Base-by-base conservation (phyloP, 2,797 vertebrate genomes). In the Catostomus latipinnis region DNA sequence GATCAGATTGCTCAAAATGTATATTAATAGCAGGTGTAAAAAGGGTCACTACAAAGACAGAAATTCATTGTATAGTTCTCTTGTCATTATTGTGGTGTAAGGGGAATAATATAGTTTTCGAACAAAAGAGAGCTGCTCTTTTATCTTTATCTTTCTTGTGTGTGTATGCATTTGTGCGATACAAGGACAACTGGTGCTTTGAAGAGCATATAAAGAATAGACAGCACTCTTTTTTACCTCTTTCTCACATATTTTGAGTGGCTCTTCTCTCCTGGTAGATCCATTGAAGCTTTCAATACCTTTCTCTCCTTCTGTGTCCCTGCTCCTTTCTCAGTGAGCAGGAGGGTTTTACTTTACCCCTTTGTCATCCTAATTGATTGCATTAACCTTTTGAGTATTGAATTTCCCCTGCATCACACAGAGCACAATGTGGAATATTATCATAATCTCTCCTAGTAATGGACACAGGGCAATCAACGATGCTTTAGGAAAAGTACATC, bases 311-410 rank as follows among this genome's bases (percentile, higher is more conserved):
- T 90, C 90, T 89, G 90, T 88, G 87, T 89, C 90, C 85, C 89
- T 92, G 90, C 90, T 93, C 91, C 91, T 93, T 96, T 96, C 96
- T 96, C 95, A 96, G 95, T 94, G 90, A 96, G 96, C 96, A 96
- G 93, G 94, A 96, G 96, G 96, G 96, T 96, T 97, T 98, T 96
- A 96, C 96, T 98, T 97, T 95, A 97, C 96, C 97, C 97, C 96
- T 97, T 97, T 97, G 97, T 98, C 96, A 97, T 97, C 96, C 95
- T 98, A 98, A 98, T 98, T 98, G 97, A 98, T 98, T 98, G 96
- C 97, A 98, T 98, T 98, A 98, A 98, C 97, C 97, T 98, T 98
- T 98, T 97, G 96, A 96, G 96, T 98, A 98, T 98, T 98, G 97
- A 96, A 98, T 98, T 98, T 98, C 96, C 96, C 95, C 93, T 95